These are phyloP conservation scores for Pherbina coryleti DNA, from an alignment of 2,888 invertebrate species.

Conservation along the genomic window DNA sequence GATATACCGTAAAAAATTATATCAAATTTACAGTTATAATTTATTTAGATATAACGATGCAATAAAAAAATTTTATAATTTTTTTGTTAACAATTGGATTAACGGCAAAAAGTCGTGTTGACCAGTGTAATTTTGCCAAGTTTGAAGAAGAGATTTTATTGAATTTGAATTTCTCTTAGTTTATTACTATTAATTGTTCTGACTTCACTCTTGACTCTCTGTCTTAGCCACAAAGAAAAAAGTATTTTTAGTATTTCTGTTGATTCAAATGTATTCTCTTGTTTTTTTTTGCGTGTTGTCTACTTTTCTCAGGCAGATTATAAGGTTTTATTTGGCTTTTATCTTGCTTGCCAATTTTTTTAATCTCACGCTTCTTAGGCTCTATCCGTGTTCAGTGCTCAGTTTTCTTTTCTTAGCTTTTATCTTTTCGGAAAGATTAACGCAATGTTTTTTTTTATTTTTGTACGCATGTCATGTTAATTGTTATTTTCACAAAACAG, in stretches of 20 bases:
- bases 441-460: background rate
- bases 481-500: slow-evolving; percentile 38
- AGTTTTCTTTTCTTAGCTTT: background rate
- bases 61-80: too few relatives aligned
- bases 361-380: slow-evolving; percentile 8
- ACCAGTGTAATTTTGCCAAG: too few relatives aligned
- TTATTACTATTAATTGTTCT: background rate
- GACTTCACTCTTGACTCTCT: too few relatives aligned
- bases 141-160: too few relatives aligned
- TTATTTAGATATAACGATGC: too few relatives aligned
- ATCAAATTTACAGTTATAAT: too few relatives aligned
- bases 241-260: background rate
- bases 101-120: too few relatives aligned
- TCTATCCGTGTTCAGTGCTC: too few relatives aligned
- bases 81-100: too few relatives aligned
- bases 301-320: background rate
- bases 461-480: slow-evolving; percentile 31
- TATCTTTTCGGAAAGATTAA: background rate
- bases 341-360: slow-evolving; percentile 23
- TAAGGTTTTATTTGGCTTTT: background rate
- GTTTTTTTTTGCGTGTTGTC: slow-evolving; percentile 12
- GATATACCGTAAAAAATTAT: too few relatives aligned
- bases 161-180: background rate
- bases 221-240: background rate
- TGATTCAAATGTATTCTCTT: background rate